Evolutionary conservation across 2,113 vertebrate species (phyloP), one percentile per base, ranked within the genome.

Genomic region (Sander vitreus): DNA sequence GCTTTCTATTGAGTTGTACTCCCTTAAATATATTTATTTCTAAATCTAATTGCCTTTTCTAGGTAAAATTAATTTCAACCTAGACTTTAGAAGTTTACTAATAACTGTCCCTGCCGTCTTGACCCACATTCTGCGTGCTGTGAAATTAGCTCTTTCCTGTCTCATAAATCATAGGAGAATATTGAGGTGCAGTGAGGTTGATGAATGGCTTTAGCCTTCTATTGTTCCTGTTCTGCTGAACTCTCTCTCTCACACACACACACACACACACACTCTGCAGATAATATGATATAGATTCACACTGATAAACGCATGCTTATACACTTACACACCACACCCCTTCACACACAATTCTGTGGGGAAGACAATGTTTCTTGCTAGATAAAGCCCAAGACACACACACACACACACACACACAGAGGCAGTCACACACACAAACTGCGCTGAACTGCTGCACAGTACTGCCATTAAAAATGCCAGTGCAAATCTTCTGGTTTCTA

Each of bases 91-190:
- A 10, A 53, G 23, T 55, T 57, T 59, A 9, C 14, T 60, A 71
- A 79, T 68, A 54, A 60, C 18, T 76, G 57, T 58, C 23, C 13
- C 47, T 33, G 65, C 27, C 10, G 19, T 16, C n/a, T 51, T 51
- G 65, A 68, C 74, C 73, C 39, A 50, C 19, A 62, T 69, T 75
- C 48, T 55, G n/a, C 73, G 66, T 69, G 27, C 62, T 23, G 59
- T 39, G 64, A 76, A 58, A 74, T 78, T 68, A 85, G 71, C 36
- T 75, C 53, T 47, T 43, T 73, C 62, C 57, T 51, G 36, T 76
- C 55, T 83, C 80, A 80, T 83, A 82, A 67, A 86, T 90, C 85
- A 85, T 30, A 18, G 23, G 33, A 64, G 58, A 74, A 81, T 45
- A 81, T 6, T 30, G 58, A 27, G 51, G 21, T 6, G 16, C 65